phyloP scores from a whole-genome alignment of 2,113 vertebrate species.

The Gadus chalcogrammus region DNA sequence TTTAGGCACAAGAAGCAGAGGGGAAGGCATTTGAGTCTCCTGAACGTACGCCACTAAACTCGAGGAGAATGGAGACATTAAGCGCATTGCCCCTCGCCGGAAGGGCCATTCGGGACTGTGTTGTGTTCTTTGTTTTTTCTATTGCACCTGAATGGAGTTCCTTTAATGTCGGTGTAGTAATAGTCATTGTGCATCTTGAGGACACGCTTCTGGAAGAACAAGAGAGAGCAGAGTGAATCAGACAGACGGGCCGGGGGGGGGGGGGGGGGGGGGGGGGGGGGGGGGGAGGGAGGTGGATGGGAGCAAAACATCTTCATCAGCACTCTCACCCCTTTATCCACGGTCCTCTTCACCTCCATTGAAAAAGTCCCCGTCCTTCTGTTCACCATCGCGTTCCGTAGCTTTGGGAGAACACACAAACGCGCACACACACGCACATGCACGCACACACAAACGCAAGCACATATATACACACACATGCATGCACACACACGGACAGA shows the following conservation, averaged over 20 bases:
- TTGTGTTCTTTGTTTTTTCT: not conserved
- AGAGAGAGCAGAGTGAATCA: slow-evolving; percentile 4
- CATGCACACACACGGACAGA: slow-evolving; percentile 13
- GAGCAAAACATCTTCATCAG: slow-evolving; percentile 19
- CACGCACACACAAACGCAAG: not conserved
- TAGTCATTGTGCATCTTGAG: slow-evolving; percentile 99
- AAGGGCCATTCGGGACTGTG: slow-evolving; percentile 4
- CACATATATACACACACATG: not conserved
- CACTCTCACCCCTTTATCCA: slow-evolving; percentile 91
- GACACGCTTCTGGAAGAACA: slow-evolving; percentile 84
- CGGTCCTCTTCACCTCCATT: slow-evolving; percentile 98
- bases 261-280: not conserved
- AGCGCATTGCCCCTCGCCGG: not conserved
- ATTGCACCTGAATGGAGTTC: slow-evolving; percentile 93
- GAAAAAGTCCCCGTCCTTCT: slow-evolving; percentile 94
- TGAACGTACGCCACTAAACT: not conserved
- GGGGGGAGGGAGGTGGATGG: not conserved
- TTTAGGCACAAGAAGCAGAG: slow-evolving; percentile 64
- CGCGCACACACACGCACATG: not conserved
- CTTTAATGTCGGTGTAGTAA: slow-evolving; percentile 98
- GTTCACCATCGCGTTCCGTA: slow-evolving; percentile 97
- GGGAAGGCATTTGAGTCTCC: slow-evolving; percentile 9
- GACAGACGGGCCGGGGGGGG: slow-evolving; percentile 8
- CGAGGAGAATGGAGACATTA: not conserved
- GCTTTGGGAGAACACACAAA: slow-evolving; percentile 62